A percentile compares a stretch with the other conserved stretches of the same genome.
phyloP scores from a whole-genome alignment of 1,140 invertebrate genomes.

The Brachionus asplanchnoidis region DNA sequence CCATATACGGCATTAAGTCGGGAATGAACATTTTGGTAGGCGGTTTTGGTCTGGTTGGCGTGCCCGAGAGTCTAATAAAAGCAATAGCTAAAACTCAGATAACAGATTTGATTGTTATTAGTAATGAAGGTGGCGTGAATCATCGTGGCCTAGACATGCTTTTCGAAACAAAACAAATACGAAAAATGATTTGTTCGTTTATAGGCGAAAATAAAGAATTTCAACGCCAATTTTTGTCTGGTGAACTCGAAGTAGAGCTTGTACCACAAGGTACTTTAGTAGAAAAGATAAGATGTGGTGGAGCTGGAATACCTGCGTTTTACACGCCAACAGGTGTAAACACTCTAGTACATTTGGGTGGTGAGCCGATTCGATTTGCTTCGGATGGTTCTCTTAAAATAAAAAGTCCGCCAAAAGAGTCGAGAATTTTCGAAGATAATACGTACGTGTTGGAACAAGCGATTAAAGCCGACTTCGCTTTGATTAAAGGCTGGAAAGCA shows the following conservation, averaged over 20 bases:
- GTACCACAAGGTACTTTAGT: constrained; percentile 92
- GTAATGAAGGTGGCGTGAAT: constrained; percentile 92
- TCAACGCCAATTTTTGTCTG: constrained; percentile 82
- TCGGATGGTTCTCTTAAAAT: neutral
- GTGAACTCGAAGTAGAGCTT: constrained; percentile 86
- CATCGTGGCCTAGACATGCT: constrained; percentile 88
- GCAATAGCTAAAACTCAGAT: constrained; percentile 71
- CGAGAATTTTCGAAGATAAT: constrained; percentile 72
- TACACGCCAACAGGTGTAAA: constrained; percentile 94
- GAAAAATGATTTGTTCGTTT: constrained; percentile 65
- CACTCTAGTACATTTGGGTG: constrained; percentile 85
- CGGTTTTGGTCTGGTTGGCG: constrained; percentile 94
- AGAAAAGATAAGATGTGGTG: constrained; percentile 83
- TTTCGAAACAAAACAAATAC: constrained; percentile 69
- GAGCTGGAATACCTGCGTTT: constrained; percentile 95
- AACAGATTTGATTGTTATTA: constrained; percentile 82
- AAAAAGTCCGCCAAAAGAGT: constrained; percentile 43
- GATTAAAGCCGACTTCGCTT: constrained; percentile 88
- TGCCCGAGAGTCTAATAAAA: constrained; percentile 91
- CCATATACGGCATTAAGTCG: constrained; percentile 77
- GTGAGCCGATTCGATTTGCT: constrained; percentile 83
- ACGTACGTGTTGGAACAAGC: constrained; percentile 90
- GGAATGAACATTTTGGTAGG: constrained; percentile 83
- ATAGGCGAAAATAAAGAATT: constrained; percentile 97
- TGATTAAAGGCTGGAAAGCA: constrained; percentile 95